A percentile compares a stretch with the other conserved stretches of the same genome.
These are phyloP conservation scores for Porites lutea DNA, from an alignment of 64 coral and sea anemone genomes.

Conservation along the genomic window DNA sequence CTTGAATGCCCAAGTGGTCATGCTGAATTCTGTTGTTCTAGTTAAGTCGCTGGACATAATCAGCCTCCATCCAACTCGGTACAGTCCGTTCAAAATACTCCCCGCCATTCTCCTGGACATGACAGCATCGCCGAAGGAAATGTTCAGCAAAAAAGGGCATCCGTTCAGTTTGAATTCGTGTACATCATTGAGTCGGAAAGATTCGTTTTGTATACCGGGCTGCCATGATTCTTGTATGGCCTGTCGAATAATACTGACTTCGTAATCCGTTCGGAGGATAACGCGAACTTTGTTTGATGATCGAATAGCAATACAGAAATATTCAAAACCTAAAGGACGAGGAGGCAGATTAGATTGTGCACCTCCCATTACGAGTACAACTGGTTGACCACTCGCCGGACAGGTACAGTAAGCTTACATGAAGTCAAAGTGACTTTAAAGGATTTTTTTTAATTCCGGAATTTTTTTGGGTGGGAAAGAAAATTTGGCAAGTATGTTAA, in stretches of 20 bases:
- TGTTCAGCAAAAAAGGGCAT: conserved; percentile 9
- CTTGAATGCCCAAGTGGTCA: conserved; percentile 16
- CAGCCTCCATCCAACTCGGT: conserved; percentile 37
- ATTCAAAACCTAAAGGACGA: conserved; percentile 22
- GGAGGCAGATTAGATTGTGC: neutral
- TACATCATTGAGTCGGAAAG: neutral
- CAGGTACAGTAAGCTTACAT: too few species aligned
- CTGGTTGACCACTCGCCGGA: too few species aligned
- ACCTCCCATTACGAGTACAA: too few species aligned
- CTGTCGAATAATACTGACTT: conserved; percentile 29
- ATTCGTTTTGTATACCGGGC: conserved; percentile 25
- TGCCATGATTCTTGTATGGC: conserved; percentile 52
- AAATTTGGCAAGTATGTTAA: too few species aligned
- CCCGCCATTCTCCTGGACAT: conserved; percentile 25
- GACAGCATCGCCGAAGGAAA: neutral
- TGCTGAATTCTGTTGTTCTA: conserved; percentile 9
- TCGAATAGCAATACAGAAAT: neutral
- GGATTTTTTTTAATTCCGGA: too few species aligned
- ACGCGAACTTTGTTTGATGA: neutral
- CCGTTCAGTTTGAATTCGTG: conserved; percentile 28
- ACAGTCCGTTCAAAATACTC: conserved; percentile 15
- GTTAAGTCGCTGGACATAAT: conserved; percentile 20
- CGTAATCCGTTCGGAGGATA: conserved; percentile 21
- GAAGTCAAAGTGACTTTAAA: too few species aligned
- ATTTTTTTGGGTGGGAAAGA: too few species aligned